Evolutionary conservation across 2,888 invertebrate genomes (phyloP), one percentile per base, ranked within the genome.

Genomic region (Folsomia manolachei): DNA sequence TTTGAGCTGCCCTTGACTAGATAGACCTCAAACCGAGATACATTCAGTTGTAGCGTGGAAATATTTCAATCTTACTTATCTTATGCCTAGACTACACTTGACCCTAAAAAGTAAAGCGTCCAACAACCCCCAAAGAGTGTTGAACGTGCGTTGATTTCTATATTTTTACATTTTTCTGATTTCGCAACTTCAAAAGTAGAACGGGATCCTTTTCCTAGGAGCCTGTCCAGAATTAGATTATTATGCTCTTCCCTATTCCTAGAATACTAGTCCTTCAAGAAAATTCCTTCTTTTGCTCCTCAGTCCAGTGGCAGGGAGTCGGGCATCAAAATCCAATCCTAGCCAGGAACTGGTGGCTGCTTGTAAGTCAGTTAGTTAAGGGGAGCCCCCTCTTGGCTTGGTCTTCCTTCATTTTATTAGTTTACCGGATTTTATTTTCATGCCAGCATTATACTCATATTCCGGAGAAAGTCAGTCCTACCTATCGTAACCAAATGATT

Each of bases 121-220:
- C 39, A 39, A 39, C 39, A 39, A 39, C 4, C 39, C 39, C 39
- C 4, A 39, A 39, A 39, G 14, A 39, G 39, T 39, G n/a, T 39
- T 4, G 39, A 69, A 76, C 76, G 73, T 74, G 76, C 73, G 75
- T 70, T 71, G 75, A 75, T 73, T 75, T 73, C 60, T 64, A 26
- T 51, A 71, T 69, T 72, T 73, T 72, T 61, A 63, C 64, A 60
- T 70, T 71, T 71, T 70, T 72, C 69, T 71, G 73, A 75, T 78
- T 78, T 74, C 69, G 73, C 74, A 78, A 75, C 7, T 78, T 75
- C 71, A 69, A 74, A 75, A 75, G 71, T 75, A 71, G 75, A 74
- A 73, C 74, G 74, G 71, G 61, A 39, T 39, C 39, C 7, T 39
- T 14, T 39, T 39, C 39, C 4, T 39, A 14, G 39, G 39, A 9